Evolutionary conservation across 2,888 invertebrate species (phyloP).

Genomic region (Agrochola lota): DNA sequence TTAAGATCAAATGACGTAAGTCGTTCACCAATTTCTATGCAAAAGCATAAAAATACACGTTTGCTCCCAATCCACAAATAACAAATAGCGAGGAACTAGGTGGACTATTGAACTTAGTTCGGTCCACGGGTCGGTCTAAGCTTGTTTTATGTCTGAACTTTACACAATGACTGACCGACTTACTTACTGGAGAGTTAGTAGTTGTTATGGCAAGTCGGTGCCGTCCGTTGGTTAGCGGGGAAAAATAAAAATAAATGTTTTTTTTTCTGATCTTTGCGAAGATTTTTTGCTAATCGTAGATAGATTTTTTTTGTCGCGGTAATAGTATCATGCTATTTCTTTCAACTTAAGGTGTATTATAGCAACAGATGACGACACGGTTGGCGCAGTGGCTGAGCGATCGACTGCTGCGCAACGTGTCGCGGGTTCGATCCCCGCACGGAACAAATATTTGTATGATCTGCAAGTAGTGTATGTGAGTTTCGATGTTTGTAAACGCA

Average conservation of each 20-base stretch:
- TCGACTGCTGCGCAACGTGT: too few species aligned
- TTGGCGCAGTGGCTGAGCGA: too few species aligned
- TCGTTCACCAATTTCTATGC: neutral
- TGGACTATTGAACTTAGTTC: neutral
- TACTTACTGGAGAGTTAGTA: neutral
- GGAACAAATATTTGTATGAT: too few species aligned
- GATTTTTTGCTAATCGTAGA: neutral
- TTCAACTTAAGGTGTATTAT: too few species aligned
- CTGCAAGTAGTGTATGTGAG: too few species aligned
- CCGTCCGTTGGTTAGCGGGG: neutral
- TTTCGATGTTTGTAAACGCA: too few species aligned
- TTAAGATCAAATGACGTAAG: neutral
- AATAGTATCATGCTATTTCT: too few species aligned
- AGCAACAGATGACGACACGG: too few species aligned
- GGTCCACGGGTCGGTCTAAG: neutral
- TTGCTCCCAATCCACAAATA: neutral
- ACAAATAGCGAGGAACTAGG: neutral
- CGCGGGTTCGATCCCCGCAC: too few species aligned
- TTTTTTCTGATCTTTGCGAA: neutral
- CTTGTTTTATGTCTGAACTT: conserved; percentile 1
- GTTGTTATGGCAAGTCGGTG: too few species aligned
- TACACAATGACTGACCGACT: neutral
- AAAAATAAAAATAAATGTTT: too few species aligned
- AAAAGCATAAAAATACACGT: neutral
- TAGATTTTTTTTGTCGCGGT: too few species aligned